Evolutionary conservation across 2,797 vertebrate species (phyloP).

Genomic region (Amniataba percoides): DNA sequence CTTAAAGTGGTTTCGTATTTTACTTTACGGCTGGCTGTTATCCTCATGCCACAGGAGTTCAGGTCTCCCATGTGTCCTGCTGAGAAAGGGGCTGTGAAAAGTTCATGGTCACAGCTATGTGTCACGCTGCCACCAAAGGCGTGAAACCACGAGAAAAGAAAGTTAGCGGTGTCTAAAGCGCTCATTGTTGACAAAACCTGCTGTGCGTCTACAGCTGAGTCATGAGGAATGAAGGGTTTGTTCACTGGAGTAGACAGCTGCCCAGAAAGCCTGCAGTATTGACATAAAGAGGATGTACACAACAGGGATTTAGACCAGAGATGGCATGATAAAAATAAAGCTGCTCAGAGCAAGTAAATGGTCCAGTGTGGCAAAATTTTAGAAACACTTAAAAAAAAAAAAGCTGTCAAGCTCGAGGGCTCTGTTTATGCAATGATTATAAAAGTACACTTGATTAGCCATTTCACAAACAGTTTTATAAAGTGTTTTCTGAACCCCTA

Average conservation of each 20-base stretch:
- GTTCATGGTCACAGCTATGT: constrained; percentile 38
- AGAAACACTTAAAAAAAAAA: neutral
- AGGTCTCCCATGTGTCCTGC: constrained; percentile 10
- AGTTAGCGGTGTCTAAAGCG: constrained; percentile 33
- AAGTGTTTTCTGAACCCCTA: neutral
- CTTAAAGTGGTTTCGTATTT: constrained; percentile 42
- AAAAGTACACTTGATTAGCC: neutral
- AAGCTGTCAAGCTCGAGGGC: neutral
- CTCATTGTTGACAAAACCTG: constrained; percentile 43
- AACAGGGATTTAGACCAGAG: neutral
- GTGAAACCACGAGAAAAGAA: constrained; percentile 39
- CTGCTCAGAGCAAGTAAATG: constrained; percentile 8
- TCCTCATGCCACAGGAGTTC: constrained; percentile 14
- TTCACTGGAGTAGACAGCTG: constrained; percentile 45
- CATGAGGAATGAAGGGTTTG: constrained; percentile 44
- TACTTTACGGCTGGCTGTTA: constrained; percentile 22
- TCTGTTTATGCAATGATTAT: neutral
- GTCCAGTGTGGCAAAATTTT: neutral
- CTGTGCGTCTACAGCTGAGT: constrained; percentile 55
- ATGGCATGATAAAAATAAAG: constrained; percentile 13
- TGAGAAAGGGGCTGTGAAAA: constrained; percentile 13
- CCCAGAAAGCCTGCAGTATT: constrained; percentile 28
- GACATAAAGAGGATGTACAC: constrained; percentile 19
- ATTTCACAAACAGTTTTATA: neutral
- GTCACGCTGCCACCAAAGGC: constrained; percentile 19